Base-by-base conservation (phyloP, 2,888 invertebrate genomes). In the Oxycera nigricornis region DNA sequence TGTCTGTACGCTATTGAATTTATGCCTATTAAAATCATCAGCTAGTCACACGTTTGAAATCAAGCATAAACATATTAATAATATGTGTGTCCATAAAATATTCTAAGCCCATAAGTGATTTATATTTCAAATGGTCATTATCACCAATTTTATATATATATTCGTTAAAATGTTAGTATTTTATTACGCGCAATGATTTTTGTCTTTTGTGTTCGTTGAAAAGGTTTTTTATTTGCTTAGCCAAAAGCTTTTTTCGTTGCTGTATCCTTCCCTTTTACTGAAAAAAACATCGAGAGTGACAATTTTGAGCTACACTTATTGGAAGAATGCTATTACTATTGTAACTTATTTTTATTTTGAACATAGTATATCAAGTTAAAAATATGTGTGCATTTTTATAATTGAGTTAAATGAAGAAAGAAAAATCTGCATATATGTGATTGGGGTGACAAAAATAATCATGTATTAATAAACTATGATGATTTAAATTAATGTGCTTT, bases 381-480 rank as follows among this genome's bases (percentile, higher is more conserved):
- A 75, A 75, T 76, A 76, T 76, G 74, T 76, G 76, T 76, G 76
- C 76, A 76, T 76, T 76, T 76, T 76, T 76, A 76, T 72, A 72
- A 57, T 46, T 46, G 50, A 68, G 46, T 46, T 68, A 26, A 14
- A 65, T 1, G 30, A 30, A 22, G 31, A 31, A 65, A 20, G n/a
- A 39, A 31, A 35, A 65, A 17, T 9, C n/a, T 30, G 30, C 39
- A 14, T 20, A 65, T 20, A 2, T 39, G 7, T 65, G 24, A 65
- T 65, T 65, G 39, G 65, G 65, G 22, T 65, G 30, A 57, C 28
- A 57, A 61, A 22, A 65, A 31, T 39, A 11, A 35, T 24, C n/a
- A n/a, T n/a, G n/a, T n/a, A n/a, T n/a, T n/a, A n/a, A n/a, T n/a
- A 22, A 30, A 30, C 4, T 24, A 14, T 24, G 7, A 59, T 59